Evolutionary conservation across 2,888 invertebrate genomes (phyloP).

Genomic region (Aphidius colemani): DNA sequence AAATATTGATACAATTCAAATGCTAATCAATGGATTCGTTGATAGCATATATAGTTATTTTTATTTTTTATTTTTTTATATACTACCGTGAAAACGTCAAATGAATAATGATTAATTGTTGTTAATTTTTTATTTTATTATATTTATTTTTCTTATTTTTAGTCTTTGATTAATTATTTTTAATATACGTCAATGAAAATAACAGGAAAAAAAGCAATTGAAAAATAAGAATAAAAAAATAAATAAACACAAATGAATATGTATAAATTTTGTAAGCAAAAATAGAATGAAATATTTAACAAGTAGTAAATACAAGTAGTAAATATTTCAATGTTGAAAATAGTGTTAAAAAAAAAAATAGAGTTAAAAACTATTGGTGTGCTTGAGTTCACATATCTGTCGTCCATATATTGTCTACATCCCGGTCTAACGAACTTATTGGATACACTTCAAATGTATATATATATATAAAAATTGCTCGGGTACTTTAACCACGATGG

Average conservation of each 20-base stretch:
- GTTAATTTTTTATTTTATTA: neutral
- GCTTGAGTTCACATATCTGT: neutral
- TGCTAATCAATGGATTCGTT: conserved; percentile 24
- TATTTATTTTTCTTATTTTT: neutral
- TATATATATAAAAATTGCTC: neutral
- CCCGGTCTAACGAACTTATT: conserved; percentile 4
- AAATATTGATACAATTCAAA: conserved; percentile 22
- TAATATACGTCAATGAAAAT: neutral
- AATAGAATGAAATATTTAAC: too few relatives aligned
- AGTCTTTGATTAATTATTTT: neutral
- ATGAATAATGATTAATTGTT: neutral
- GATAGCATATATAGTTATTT: too few relatives aligned
- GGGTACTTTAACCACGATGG: conserved; percentile 13
- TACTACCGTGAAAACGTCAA: neutral
- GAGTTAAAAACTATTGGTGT: too few relatives aligned
- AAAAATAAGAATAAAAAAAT: neutral
- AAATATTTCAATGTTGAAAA: too few relatives aligned
- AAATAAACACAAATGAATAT: neutral
- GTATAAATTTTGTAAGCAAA: neutral
- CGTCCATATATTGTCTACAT: conserved; percentile 9
- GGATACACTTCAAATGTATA: neutral
- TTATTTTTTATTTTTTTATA: neutral
- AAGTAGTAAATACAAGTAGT: too few relatives aligned
- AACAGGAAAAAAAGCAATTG: neutral
- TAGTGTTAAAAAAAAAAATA: too few relatives aligned